A percentile compares a stretch with the other conserved stretches of the same genome.
These are phyloP conservation scores for Acronicta alni DNA, from an alignment of 2,888 invertebrate species.

Conservation along the genomic window DNA sequence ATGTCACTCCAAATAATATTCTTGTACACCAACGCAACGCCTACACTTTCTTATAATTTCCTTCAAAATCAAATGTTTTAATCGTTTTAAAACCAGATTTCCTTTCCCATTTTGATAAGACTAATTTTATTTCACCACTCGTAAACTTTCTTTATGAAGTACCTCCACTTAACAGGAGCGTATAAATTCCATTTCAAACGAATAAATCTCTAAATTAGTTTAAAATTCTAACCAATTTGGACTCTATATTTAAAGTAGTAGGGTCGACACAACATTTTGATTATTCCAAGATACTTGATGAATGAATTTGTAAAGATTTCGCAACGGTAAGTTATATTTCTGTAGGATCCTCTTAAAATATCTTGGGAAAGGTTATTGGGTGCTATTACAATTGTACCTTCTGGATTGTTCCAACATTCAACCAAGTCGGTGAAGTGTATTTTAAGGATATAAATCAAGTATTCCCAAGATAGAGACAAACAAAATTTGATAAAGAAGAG, in stretches of 20 bases:
- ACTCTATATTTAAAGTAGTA: accelerated
- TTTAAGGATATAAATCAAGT: too few relatives aligned
- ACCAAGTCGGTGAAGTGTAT: background rate
- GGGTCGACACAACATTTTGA: background rate
- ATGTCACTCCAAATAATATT: too few relatives aligned
- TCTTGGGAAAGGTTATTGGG: slow-evolving; percentile 9
- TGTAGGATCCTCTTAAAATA: slow-evolving; percentile 9
- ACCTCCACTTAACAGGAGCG: background rate
- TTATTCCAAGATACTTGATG: slow-evolving; percentile 22
- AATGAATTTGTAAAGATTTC: slow-evolving; percentile 15
- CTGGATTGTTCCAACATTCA: background rate
- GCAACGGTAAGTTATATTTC: slow-evolving; percentile 13
- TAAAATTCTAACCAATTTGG: background rate
- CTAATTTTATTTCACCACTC: slow-evolving; percentile 9
- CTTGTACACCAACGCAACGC: too few relatives aligned
- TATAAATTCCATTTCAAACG: slow-evolving; percentile 20
- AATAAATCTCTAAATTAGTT: slow-evolving; percentile 4
- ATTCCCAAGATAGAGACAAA: too few relatives aligned
- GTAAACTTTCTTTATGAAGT: background rate
- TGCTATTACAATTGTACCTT: background rate
- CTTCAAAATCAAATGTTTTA: background rate
- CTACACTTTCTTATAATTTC: too few relatives aligned
- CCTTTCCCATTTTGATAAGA: slow-evolving; percentile 7
- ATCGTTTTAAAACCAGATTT: background rate
- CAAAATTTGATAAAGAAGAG: too few relatives aligned